Percentiles rank a stretch among this genome's conserved stretches.
These are phyloP conservation scores for Conger conger DNA, from an alignment of 2,113 vertebrate species.

Conservation along the genomic window DNA sequence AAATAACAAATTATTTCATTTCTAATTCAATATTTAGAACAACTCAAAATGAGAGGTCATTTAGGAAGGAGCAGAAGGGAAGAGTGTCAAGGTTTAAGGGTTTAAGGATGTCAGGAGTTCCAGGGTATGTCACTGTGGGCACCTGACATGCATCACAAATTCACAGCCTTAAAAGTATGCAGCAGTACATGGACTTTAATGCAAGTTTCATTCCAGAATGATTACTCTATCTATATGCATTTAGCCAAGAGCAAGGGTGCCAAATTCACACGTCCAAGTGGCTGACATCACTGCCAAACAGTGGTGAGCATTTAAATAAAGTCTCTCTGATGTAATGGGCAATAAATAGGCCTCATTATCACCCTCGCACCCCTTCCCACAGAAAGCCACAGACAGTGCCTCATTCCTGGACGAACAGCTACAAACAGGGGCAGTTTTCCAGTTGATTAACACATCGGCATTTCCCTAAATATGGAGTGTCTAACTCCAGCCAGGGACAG, in stretches of 20 bases:
- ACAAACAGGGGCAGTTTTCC: not conserved
- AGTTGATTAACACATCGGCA: not conserved
- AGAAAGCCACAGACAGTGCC: not conserved
- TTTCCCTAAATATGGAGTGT: not conserved
- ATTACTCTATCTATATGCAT: not conserved
- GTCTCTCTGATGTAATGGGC: not conserved
- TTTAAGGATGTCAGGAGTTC: too few species aligned
- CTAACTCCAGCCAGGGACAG: too few species aligned
- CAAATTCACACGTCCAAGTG: not conserved
- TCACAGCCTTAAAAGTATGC: not conserved
- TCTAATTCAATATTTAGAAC: too few species aligned
- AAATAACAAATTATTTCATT: too few species aligned
- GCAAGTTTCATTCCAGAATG: not conserved
- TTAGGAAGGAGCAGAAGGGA: not conserved
- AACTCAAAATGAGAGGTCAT: not conserved
- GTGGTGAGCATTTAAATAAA: not conserved
- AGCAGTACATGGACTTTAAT: not conserved
- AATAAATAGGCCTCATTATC: not conserved
- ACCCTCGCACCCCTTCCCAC: not conserved
- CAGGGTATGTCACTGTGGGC: not conserved
- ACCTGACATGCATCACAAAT: not conserved
- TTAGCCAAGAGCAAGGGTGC: not conserved
- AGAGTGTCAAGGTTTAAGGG: too few species aligned
- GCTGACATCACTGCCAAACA: not conserved
- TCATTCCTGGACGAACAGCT: not conserved